phyloP scores from a whole-genome alignment of 2,113 vertebrate species.

The Riparia riparia region DNA sequence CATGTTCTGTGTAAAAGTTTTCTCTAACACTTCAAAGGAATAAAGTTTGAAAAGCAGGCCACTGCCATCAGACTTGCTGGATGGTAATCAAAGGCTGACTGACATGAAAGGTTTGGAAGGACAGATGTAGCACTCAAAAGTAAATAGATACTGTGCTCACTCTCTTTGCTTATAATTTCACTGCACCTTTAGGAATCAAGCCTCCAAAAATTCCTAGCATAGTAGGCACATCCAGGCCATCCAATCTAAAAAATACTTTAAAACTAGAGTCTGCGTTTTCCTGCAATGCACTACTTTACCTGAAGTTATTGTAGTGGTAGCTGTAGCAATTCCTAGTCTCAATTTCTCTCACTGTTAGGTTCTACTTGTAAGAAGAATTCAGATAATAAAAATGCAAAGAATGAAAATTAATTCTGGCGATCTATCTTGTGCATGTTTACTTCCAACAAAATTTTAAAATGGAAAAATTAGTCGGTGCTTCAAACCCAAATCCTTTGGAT shows the following conservation, averaged over 20 bases:
- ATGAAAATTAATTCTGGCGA: not conserved
- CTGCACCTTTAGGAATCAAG: not conserved
- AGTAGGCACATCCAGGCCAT: not conserved
- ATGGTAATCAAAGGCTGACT: not conserved
- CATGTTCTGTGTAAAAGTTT: not conserved
- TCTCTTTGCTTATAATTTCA: not conserved
- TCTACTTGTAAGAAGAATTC: not conserved
- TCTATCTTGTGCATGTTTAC: not conserved
- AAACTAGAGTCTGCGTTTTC: not conserved
- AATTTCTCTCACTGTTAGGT: not conserved
- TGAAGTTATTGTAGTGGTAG: not conserved
- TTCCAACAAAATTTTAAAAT: not conserved
- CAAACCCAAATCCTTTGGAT: not conserved
- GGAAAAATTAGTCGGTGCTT: not conserved
- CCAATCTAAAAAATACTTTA: not conserved
- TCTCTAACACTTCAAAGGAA: not conserved
- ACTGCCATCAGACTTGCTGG: not conserved
- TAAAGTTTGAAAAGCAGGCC: not conserved
- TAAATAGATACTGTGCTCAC: not conserved
- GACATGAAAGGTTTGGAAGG: not conserved
- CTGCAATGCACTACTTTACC: not conserved
- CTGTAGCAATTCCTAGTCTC: not conserved
- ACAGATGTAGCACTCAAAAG: not conserved
- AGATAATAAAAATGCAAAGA: not conserved
- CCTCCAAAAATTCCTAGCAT: not conserved